Conservation (phyloP, 1,140 invertebrate species). For the Bombus sylvicola region DNA sequence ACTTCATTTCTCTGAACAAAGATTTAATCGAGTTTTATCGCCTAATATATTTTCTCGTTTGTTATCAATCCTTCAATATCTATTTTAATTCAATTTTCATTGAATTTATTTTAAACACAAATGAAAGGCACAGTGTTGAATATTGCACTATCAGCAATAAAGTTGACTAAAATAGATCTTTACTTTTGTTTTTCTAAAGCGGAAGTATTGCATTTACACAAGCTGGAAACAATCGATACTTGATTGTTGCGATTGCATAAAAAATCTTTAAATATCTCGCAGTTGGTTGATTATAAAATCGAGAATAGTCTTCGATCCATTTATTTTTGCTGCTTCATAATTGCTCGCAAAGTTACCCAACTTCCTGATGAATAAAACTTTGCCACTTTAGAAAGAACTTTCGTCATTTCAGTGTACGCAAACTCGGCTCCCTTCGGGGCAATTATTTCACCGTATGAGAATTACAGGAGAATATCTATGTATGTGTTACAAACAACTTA, state of each 20-base stretch:
- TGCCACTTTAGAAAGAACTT: slow-evolving; percentile 13
- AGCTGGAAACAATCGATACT: not conserved
- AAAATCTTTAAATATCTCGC: not conserved
- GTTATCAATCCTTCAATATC: too few relatives aligned
- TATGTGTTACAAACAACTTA: not conserved
- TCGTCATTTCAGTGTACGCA: slow-evolving; percentile 9
- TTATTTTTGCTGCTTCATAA: not conserved
- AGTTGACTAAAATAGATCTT: not conserved
- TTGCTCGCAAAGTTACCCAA: not conserved
- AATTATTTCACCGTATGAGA: not conserved
- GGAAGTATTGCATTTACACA: too few relatives aligned
- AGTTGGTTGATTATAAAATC: not conserved
- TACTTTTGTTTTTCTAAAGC: not conserved
- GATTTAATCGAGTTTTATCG: not conserved
- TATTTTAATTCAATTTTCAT: not conserved
- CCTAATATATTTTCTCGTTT: too few relatives aligned
- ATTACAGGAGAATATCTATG: not conserved
- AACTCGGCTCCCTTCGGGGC: not conserved
- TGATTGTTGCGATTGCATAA: not conserved
- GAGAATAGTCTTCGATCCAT: not conserved
- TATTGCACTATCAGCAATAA: not conserved
- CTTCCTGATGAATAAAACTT: slow-evolving; percentile 33
- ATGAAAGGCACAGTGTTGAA: not conserved
- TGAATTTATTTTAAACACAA: not conserved
- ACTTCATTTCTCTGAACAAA: not conserved